Evolutionary conservation across 2,113 vertebrate genomes (phyloP).

Genomic region (Mus musculus): GRCm39 chr4:125678001-125678500

Average conservation of each 20-base stretch:
- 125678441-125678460: slow-evolving; percentile 68
- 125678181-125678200: not conserved
- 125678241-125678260: not conserved
- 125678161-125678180: not conserved
- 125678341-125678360: not conserved
- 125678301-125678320: not conserved
- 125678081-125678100: not conserved
- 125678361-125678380: not conserved
- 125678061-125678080: not conserved
- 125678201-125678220: not conserved
- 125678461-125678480: slow-evolving; percentile 76
- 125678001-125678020: not conserved
- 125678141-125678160: not conserved
- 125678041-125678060: not conserved
- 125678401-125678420: not conserved
- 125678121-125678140: not conserved
- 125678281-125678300: not conserved
- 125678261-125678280: not conserved
- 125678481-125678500: slow-evolving; percentile 82
- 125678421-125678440: not conserved
- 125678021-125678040: not conserved
- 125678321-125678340: not conserved
- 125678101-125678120: not conserved
- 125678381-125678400: not conserved
- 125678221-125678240: not conserved